Evolutionary conservation across 1,140 invertebrate genomes (phyloP), one percentile per base, ranked within the genome.

Genomic region (Chymomyza costata): DNA sequence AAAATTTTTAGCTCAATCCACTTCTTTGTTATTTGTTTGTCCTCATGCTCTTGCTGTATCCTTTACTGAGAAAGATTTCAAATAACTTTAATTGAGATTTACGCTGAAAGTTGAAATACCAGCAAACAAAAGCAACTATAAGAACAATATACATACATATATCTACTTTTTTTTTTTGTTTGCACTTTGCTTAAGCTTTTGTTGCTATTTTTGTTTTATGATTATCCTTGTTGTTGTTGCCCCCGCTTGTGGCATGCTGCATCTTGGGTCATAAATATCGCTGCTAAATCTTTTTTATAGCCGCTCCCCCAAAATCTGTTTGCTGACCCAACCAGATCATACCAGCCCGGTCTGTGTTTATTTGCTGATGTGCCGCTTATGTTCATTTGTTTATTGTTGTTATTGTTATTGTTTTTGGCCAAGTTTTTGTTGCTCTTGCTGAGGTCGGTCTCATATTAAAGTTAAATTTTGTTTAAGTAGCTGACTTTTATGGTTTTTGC

Each of bases 401-500:
- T 28, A 6, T 28, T 28, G 5, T 5, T 28, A 6, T 28, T 28
- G 5, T 28, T 10, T 28, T 28, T 28, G 25, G 5, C 5, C 10
- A 28, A 6, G 5, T 28, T 28, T 28, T 6, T 28, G 5, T 28
- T 28, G 5, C 10, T 11, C 5, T n/a, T 32, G 25, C 25, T 45
- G 7, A 14, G 30, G 40, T 16, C 17, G 46, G 34, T 17, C 35
- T 35, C 43, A 45, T 47, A 71, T 80, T 73, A 73, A 78, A 71
- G 67, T 51, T 55, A 69, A 78, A 71, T 71, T 67, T 63, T 67
- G 64, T 78, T 78, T 80, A 78, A 80, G 67, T 71, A 71, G 63
- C 67, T 56, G 64, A 80, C 59, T 78, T 78, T 78, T 78, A 78
- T 71, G 67, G 47, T 25, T 53, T 63, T 69, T 40, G 51, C 38